phyloP scores from a whole-genome alignment of 2,797 vertebrate species.

The Halcyon badia region DNA sequence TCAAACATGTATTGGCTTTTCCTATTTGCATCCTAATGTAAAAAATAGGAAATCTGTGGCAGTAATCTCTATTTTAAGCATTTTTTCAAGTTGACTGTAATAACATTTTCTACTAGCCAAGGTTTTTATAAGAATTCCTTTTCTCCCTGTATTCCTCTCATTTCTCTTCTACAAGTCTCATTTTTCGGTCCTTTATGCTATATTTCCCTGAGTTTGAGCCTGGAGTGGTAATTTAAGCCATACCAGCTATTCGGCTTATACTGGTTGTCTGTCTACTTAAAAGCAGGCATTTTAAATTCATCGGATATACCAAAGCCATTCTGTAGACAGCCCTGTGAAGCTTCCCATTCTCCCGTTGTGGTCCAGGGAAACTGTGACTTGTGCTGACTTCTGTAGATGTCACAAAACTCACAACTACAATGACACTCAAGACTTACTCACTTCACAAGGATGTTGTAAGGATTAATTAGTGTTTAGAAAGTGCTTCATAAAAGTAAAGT shows the following conservation, averaged over 20 bases:
- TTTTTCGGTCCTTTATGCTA: background rate
- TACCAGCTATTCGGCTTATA: rapidly evolving
- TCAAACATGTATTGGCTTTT: background rate
- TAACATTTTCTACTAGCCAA: background rate
- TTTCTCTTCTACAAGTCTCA: background rate
- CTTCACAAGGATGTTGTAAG: background rate
- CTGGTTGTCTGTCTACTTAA: background rate
- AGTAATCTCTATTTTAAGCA: background rate
- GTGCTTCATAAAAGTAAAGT: slow-evolving; percentile 24
- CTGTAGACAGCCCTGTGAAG: background rate
- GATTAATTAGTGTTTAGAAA: slow-evolving; percentile 37
- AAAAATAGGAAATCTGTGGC: background rate
- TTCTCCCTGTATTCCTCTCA: background rate
- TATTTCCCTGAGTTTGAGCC: background rate
- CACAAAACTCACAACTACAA: background rate
- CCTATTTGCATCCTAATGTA: background rate
- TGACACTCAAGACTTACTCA: background rate
- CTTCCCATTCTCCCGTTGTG: background rate
- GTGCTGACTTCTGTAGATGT: background rate
- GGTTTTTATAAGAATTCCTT: background rate
- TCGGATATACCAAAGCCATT: background rate
- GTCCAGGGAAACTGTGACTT: background rate
- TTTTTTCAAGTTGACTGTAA: background rate
- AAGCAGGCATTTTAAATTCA: background rate
- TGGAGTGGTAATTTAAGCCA: background rate